phyloP scores from a whole-genome alignment of 2,797 vertebrate genomes.

The Ciconia nigra region DNA sequence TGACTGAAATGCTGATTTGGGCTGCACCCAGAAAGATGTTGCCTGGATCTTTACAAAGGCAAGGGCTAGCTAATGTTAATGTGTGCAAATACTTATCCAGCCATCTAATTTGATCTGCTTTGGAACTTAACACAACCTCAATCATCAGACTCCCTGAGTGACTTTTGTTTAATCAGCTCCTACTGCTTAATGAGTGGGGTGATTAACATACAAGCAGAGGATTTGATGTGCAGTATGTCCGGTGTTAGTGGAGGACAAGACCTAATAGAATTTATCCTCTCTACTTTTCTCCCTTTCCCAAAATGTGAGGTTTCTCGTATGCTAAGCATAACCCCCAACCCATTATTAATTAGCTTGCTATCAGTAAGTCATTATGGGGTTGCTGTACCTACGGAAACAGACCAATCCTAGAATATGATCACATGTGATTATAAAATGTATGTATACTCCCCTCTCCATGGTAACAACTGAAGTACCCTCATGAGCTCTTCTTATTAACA shows the following conservation, averaged over 20 bases:
- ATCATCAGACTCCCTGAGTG: not conserved
- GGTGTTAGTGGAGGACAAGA: not conserved
- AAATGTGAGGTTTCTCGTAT: not conserved
- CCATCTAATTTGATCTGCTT: constrained; percentile 38
- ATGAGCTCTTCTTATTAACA: not conserved
- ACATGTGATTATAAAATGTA: fast-evolving
- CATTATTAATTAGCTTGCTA: not conserved
- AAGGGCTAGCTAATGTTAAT: constrained; percentile 25
- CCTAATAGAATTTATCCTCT: not conserved
- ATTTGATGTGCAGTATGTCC: not conserved
- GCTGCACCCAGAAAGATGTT: not conserved
- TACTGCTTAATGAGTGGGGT: not conserved
- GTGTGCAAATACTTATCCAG: constrained; percentile 39
- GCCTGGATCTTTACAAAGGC: not conserved
- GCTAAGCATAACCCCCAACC: not conserved
- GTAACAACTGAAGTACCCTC: not conserved
- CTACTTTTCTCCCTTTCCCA: not conserved
- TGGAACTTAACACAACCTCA: constrained; percentile 4
- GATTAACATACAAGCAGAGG: constrained; percentile 12
- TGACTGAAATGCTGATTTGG: not conserved
- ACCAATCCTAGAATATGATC: not conserved
- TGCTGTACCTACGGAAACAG: not conserved
- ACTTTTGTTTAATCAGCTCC: constrained; percentile 50
- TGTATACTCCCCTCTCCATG: not conserved
- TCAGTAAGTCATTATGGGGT: not conserved